Percentiles rank a stretch among this genome's conserved stretches.
Evolutionary conservation across 2,797 vertebrate species (phyloP).

Genomic region (Chelon labrosus): DNA sequence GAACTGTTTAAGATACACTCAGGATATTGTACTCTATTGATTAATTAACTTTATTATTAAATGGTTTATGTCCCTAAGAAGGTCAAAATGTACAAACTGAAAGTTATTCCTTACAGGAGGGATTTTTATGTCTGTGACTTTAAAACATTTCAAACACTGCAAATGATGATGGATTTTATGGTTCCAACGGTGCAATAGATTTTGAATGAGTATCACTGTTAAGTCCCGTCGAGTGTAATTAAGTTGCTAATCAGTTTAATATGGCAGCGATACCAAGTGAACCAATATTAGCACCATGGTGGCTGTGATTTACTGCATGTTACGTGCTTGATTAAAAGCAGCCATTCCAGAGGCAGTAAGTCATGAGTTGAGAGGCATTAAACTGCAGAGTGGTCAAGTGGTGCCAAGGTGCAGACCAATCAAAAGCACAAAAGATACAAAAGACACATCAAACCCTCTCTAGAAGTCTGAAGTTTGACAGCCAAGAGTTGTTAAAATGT

Average conservation of each 20-base stretch:
- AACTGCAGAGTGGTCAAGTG: background rate
- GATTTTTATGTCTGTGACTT: background rate
- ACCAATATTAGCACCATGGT: background rate
- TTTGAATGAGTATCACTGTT: background rate
- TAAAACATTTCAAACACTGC: background rate
- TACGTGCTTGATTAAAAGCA: conserved; percentile 12
- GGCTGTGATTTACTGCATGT: background rate
- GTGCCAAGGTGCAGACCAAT: background rate
- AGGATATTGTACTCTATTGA: too few relatives aligned
- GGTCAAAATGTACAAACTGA: too few relatives aligned
- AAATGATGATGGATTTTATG: background rate
- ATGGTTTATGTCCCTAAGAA: too few relatives aligned
- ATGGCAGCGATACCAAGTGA: background rate
- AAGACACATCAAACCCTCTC: background rate
- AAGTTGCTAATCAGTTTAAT: conserved; percentile 6
- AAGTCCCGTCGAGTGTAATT: background rate
- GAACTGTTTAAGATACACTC: too few relatives aligned
- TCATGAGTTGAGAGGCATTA: background rate
- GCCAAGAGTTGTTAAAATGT: background rate
- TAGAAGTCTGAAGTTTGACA: background rate
- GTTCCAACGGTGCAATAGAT: background rate
- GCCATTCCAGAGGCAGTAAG: background rate
- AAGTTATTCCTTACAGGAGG: too few relatives aligned
- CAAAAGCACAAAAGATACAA: background rate
- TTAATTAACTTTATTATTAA: too few relatives aligned